These are phyloP conservation scores for Cheilosia vulpina DNA, from an alignment of 2,888 invertebrate species.

Conservation along the genomic window DNA sequence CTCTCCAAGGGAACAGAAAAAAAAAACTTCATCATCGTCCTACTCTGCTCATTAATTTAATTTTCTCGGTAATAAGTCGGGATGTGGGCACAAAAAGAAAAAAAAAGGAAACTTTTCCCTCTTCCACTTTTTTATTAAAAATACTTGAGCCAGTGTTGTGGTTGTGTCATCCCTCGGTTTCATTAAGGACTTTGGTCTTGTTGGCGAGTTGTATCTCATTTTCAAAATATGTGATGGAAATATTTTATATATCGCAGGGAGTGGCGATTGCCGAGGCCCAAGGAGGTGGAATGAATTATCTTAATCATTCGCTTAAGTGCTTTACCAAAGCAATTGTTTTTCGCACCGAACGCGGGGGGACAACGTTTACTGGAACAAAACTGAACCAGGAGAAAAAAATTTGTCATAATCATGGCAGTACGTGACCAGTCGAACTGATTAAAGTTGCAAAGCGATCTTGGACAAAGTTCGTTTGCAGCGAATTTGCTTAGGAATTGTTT, in stretches of 20 bases:
- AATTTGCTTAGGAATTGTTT: conserved; percentile 60
- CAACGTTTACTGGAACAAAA: neutral
- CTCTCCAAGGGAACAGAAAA: conserved; percentile 11
- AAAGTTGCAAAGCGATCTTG: conserved; percentile 65
- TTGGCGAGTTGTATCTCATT: conserved; percentile 71
- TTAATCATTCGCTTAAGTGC: conserved; percentile 74
- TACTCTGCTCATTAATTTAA: conserved; percentile 70
- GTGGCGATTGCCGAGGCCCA: neutral
- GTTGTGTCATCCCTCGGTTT: conserved; percentile 57
- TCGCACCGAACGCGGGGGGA: conserved; percentile 1
- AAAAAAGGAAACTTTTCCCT: conserved; percentile 38
- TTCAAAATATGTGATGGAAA: conserved; percentile 75
- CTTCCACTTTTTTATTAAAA: conserved; percentile 33
- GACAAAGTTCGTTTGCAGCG: conserved; percentile 47
- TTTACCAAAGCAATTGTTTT: conserved; percentile 68
- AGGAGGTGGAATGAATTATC: conserved; percentile 63
- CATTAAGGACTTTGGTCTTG: conserved; percentile 69
- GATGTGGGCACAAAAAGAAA: neutral
- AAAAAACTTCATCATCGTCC: conserved; percentile 53
- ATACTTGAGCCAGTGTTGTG: conserved; percentile 20
- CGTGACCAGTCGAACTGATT: conserved; percentile 70
- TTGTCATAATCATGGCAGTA: conserved; percentile 61
- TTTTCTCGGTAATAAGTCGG: conserved; percentile 62
- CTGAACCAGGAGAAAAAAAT: conserved; percentile 6
- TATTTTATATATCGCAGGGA: conserved; percentile 59